A percentile compares a stretch with the other conserved stretches of the same genome.
Conservation (phyloP, 2,113 vertebrate genomes). For the Gymnogyps californianus region DNA sequence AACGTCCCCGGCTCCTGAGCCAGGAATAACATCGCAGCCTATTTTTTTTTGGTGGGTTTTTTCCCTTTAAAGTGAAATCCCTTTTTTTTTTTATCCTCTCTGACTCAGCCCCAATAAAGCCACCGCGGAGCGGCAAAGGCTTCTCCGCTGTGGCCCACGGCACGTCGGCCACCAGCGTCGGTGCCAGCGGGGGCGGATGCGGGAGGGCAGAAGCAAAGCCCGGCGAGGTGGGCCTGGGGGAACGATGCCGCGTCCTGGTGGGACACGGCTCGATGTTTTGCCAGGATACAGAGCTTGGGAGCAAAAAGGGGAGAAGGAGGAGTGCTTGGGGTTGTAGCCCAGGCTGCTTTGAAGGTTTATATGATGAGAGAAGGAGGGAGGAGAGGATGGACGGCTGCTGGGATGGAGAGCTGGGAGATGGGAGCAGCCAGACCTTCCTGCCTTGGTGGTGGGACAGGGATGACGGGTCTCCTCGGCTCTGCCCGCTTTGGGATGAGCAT, state of each 20-base stretch:
- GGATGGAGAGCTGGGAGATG: neutral
- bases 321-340: neutral
- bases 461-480: accelerated
- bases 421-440: neutral
- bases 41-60: neutral
- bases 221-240: accelerated
- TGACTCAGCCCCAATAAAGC: neutral
- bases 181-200: accelerated
- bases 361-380: neutral
- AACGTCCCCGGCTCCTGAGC: neutral
- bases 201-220: neutral
- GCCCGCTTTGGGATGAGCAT: neutral
- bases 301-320: neutral
- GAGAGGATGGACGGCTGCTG: neutral
- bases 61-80: neutral
- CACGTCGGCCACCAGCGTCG: neutral
- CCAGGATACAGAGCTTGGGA: neutral
- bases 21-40: neutral
- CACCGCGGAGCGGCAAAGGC: accelerated
- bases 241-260: accelerated
- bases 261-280: accelerated
- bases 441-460: neutral
- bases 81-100: neutral
- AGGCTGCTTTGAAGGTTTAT: neutral
- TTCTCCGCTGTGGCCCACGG: neutral